Percentiles rank a stretch among this genome's conserved stretches.
These are phyloP conservation scores for Empidonax alnorum DNA, from an alignment of 2,113 vertebrate genomes.

Conservation along the genomic window DNA sequence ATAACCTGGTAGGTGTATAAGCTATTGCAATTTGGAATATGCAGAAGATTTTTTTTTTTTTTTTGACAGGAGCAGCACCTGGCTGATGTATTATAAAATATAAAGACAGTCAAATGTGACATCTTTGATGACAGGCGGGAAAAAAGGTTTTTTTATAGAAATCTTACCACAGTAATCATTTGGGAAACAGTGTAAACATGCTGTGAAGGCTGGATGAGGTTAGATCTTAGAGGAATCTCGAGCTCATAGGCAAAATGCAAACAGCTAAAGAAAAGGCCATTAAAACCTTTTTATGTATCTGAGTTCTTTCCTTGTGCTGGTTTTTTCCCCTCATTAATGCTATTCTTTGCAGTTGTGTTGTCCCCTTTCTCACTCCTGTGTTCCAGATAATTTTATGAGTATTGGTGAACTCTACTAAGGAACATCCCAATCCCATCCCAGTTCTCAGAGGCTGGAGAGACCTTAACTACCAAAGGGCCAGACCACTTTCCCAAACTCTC, in stretches of 20 bases:
- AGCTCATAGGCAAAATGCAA: not conserved
- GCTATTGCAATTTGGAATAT: not conserved
- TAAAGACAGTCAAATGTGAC: not conserved
- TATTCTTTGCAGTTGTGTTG: not conserved
- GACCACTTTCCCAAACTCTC: not conserved
- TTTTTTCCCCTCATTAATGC: not conserved
- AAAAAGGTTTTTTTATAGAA: not conserved
- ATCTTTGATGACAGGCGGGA: not conserved
- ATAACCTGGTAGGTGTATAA: not conserved
- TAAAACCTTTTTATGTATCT: not conserved
- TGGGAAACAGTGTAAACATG: not conserved
- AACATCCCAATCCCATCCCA: not conserved
- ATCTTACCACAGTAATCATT: not conserved
- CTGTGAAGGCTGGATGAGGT: not conserved
- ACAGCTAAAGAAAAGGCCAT: not conserved
- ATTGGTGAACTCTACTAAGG: not conserved
- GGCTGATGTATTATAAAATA: not conserved
- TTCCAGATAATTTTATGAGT: not conserved
- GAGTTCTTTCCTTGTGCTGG: not conserved
- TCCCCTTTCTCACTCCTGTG: not conserved
- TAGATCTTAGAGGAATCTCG: not conserved
- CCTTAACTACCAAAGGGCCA: accelerated
- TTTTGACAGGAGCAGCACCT: not conserved
- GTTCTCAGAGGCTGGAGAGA: not conserved
- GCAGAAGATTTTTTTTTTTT: not conserved